Percentiles rank a stretch among this genome's conserved stretches.
Conservation (phyloP, 2,888 invertebrate species). For the Neoaliturus tenellus region DNA sequence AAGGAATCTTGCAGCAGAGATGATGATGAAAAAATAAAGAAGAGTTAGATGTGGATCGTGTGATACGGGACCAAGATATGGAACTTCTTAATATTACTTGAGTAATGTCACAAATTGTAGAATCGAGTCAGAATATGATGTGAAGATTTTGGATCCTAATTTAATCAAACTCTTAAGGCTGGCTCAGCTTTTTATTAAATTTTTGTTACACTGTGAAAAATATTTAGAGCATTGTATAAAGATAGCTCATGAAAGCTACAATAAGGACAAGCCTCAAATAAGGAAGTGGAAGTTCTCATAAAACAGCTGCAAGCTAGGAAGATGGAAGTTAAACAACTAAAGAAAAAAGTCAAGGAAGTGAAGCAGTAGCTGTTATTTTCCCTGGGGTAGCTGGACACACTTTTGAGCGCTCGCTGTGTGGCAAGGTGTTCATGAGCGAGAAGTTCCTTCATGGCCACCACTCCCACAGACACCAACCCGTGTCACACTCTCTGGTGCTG, state of each 20-base stretch:
- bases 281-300: conserved; percentile 69
- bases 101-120: conserved; percentile 82
- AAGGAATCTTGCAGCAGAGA: too few species aligned
- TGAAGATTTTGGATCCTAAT: conserved; percentile 81
- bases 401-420: conserved; percentile 76
- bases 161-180: conserved; percentile 87
- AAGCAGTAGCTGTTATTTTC: not conserved
- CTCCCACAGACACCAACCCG: conserved; percentile 75
- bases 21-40: too few species aligned
- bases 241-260: conserved; percentile 79
- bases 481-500: not conserved
- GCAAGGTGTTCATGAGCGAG: conserved; percentile 81
- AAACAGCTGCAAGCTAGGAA: conserved; percentile 32
- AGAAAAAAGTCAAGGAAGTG: conserved; percentile 50
- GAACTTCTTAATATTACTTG: conserved; percentile 82
- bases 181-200: conserved; percentile 87
- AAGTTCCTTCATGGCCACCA: conserved; percentile 80
- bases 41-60: not conserved
- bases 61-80: conserved; percentile 74
- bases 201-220: conserved; percentile 84
- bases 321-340: conserved; percentile 46
- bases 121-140: conserved; percentile 80
- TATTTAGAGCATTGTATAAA: conserved; percentile 82
- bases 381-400: not conserved
- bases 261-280: conserved; percentile 73